Percentiles rank a stretch among this genome's conserved stretches.
These are phyloP conservation scores for Cephalopachus bancanus DNA, from an alignment of 2,797 vertebrate genomes.

Conservation along the genomic window DNA sequence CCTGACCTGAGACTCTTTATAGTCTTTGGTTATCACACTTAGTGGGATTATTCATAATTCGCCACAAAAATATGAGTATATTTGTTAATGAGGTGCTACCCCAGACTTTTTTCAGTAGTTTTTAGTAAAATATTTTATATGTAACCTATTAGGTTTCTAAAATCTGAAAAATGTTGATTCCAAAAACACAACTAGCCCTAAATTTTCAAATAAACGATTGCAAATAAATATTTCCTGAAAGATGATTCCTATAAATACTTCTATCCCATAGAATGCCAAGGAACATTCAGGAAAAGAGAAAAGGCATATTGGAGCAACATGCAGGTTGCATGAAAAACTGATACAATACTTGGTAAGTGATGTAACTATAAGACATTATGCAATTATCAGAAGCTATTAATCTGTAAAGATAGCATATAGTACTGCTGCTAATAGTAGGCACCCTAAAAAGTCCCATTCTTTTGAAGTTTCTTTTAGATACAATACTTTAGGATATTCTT, in stretches of 20 bases:
- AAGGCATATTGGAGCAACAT: not conserved
- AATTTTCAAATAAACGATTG: conserved; percentile 29
- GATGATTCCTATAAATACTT: not conserved
- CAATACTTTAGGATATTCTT: not conserved
- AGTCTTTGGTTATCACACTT: not conserved
- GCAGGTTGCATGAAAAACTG: not conserved
- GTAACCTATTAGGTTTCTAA: conserved; percentile 20
- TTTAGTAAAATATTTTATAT: conserved; percentile 29
- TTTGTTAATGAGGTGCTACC: not conserved
- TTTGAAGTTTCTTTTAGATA: not conserved
- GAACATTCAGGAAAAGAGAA: not conserved
- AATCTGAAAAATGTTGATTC: conserved; percentile 32
- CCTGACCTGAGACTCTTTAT: not conserved
- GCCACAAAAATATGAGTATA: not conserved
- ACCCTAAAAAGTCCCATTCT: not conserved
- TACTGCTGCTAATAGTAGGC: not conserved
- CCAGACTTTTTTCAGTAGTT: not conserved
- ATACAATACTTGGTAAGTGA: not conserved
- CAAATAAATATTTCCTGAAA: not conserved
- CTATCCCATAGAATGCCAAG: not conserved
- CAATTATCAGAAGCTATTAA: not conserved
- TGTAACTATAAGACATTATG: not conserved
- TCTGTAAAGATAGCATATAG: not conserved
- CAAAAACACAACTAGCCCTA: conserved; percentile 16
- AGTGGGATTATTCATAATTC: not conserved